These are phyloP conservation scores for Probosciger aterrimus DNA, from an alignment of 2,113 vertebrate species.

Conservation along the genomic window DNA sequence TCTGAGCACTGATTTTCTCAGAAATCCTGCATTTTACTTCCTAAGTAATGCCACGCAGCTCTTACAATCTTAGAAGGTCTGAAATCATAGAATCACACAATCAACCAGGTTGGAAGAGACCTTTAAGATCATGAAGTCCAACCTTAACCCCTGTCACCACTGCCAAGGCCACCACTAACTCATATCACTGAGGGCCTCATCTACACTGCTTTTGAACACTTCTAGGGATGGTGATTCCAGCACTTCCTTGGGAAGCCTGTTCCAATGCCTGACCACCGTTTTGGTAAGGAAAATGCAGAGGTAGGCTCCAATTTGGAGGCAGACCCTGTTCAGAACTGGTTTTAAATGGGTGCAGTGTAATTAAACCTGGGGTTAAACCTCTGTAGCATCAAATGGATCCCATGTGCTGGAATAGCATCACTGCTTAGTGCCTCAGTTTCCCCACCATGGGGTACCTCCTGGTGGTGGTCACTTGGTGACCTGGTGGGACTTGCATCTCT, in stretches of 20 bases:
- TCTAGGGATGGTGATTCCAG: background rate
- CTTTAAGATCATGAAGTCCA: background rate
- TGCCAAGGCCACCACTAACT: background rate
- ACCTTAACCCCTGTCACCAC: background rate
- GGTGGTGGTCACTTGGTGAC: background rate
- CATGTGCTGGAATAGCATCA: fast-evolving
- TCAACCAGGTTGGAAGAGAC: background rate
- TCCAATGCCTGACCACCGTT: background rate
- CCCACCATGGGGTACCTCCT: background rate
- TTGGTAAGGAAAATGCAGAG: background rate
- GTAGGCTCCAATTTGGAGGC: background rate
- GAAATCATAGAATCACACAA: background rate
- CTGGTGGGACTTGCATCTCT: background rate
- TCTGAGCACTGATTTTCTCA: background rate
- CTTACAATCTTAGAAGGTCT: background rate
- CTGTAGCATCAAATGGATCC: background rate
- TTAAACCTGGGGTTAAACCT: background rate
- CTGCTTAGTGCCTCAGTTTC: background rate
- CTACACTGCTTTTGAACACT: background rate
- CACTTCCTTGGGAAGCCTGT: background rate
- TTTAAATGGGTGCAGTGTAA: background rate
- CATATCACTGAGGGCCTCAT: background rate
- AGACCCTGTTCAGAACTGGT: background rate
- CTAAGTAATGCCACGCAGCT: background rate
- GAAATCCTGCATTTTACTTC: background rate